Evolutionary conservation across 2,797 vertebrate species (phyloP).

Genomic region (Adrianichthys oophorus): DNA sequence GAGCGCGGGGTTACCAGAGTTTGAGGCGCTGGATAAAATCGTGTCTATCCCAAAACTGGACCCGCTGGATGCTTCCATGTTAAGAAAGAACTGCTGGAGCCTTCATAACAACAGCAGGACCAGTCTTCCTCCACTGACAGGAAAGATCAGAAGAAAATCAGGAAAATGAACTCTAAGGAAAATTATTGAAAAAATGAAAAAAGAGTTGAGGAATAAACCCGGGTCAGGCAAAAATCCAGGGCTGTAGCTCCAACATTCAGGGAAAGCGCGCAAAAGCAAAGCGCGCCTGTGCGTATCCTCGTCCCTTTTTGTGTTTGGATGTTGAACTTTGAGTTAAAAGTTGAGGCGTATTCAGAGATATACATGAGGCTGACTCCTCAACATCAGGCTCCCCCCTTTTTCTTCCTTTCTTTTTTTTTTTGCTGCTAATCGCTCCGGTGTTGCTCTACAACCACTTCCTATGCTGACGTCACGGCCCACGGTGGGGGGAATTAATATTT

Average conservation of each 20-base stretch:
- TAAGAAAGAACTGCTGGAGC: conserved; percentile 71
- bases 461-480: conserved; percentile 91
- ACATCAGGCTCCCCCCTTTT: conserved; percentile 85
- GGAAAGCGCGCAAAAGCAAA: conserved; percentile 55
- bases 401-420: too few species aligned
- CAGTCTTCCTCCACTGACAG: conserved; percentile 32
- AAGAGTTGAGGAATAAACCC: conserved; percentile 40
- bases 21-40: conserved; percentile 88
- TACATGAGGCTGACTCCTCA: conserved; percentile 83
- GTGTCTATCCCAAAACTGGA: conserved; percentile 99
- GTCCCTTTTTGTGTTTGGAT: conserved; percentile 73
- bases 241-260: conserved; percentile 72
- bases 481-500: conserved; percentile 79
- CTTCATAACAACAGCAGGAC: conserved; percentile 81
- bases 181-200: conserved; percentile 4
- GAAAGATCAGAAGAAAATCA: conserved; percentile 38
- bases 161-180: conserved; percentile 31
- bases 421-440: conserved; percentile 86
- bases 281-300: conserved; percentile 67
- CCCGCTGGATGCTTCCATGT: conserved; percentile 94
- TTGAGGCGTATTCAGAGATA: conserved; percentile 83
- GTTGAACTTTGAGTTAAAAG: conserved; percentile 88
- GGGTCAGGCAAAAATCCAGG: conserved; percentile 59
- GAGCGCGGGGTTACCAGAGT: conserved; percentile 85
- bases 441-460: conserved; percentile 91